Evolutionary conservation across 2,888 invertebrate genomes (phyloP).

Genomic region (Herminia tarsipennalis): DNA sequence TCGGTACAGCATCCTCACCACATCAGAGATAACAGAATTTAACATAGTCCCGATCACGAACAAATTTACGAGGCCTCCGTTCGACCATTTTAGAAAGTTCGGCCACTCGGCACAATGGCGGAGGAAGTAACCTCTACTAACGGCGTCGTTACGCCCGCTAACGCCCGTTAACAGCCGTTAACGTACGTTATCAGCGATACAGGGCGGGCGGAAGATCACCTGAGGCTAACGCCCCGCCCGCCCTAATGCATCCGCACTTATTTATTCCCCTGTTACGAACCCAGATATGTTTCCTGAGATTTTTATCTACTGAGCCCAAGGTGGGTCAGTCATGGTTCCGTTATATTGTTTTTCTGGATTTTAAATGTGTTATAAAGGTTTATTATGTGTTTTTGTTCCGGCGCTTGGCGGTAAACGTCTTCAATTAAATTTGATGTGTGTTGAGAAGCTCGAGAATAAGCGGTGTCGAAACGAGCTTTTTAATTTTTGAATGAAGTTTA

Average conservation of each 20-base stretch:
- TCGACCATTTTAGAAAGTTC: conserved; percentile 37
- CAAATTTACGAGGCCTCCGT: conserved; percentile 55
- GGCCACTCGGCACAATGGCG: conserved; percentile 64
- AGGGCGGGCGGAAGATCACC: conserved; percentile 78
- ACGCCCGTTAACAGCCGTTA: conserved; percentile 68
- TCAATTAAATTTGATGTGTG: conserved; percentile 19
- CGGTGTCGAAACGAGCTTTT: not conserved
- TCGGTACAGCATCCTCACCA: conserved; percentile 5
- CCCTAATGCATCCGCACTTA: conserved; percentile 84
- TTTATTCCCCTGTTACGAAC: conserved; percentile 68
- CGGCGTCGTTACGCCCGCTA: conserved; percentile 79
- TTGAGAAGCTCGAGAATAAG: not conserved
- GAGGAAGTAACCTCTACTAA: conserved; percentile 80
- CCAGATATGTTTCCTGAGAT: conserved; percentile 79
- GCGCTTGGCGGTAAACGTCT: conserved; percentile 23
- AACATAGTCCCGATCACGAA: conserved; percentile 47
- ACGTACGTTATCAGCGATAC: conserved; percentile 78
- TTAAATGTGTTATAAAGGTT: conserved; percentile 46
- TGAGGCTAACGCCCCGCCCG: conserved; percentile 73
- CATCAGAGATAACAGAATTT: conserved; percentile 30
- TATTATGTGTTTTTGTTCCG: conserved; percentile 29
- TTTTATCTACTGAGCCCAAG: conserved; percentile 51
- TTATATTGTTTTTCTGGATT: conserved; percentile 46
- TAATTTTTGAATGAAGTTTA: conserved; percentile 24
- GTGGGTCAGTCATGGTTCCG: conserved; percentile 12